These are phyloP conservation scores for Tachina lurida DNA, from an alignment of 2,888 invertebrate species.

Conservation along the genomic window DNA sequence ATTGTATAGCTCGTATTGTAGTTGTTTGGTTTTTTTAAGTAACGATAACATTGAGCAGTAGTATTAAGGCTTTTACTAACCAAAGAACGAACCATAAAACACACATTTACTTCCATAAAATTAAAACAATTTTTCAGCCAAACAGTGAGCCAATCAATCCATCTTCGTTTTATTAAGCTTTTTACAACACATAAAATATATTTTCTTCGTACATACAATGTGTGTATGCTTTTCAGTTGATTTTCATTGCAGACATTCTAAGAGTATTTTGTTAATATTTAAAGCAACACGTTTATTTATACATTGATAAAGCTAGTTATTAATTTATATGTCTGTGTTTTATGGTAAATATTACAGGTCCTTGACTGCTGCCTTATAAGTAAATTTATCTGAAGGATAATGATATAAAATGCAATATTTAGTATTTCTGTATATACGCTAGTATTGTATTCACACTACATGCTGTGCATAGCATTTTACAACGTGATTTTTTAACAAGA, in stretches of 20 bases:
- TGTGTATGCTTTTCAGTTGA: neutral
- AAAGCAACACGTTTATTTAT: constrained; percentile 11
- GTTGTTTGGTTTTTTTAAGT: constrained; percentile 23
- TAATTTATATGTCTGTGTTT: neutral
- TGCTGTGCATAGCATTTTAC: too few relatives aligned
- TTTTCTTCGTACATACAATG: neutral
- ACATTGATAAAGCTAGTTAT: neutral
- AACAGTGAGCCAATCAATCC: constrained; percentile 12
- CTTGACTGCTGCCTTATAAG: constrained; percentile 25
- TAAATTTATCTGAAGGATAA: constrained; percentile 36
- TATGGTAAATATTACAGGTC: constrained; percentile 12
- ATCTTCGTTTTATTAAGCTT: constrained; percentile 47
- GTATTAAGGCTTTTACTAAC: constrained; percentile 5
- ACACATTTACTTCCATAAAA: neutral
- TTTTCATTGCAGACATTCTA: neutral
- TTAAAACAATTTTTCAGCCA: constrained; percentile 2
- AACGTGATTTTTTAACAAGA: too few relatives aligned
- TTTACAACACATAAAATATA: neutral
- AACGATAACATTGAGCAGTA: constrained; percentile 25
- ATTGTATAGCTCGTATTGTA: neutral
- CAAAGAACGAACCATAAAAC: neutral
- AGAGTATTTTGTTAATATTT: constrained; percentile 17
- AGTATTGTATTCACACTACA: neutral
- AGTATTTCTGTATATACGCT: neutral
- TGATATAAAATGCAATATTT: constrained; percentile 32